These are phyloP conservation scores for Gisinianus flammeolus DNA, from an alignment of 2,888 invertebrate species.

Conservation along the genomic window DNA sequence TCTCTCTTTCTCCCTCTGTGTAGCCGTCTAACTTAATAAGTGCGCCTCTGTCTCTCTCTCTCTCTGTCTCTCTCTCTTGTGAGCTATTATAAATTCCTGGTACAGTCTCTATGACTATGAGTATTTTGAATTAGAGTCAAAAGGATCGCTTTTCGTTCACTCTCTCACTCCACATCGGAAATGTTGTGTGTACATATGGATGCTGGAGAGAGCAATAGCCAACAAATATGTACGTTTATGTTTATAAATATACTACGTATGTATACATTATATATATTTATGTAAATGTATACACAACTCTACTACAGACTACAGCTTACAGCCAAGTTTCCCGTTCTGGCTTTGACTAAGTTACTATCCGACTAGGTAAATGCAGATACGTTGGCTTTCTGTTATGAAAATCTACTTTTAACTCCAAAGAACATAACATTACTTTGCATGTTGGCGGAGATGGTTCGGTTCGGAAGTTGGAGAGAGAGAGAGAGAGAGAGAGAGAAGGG, in stretches of 20 bases:
- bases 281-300: too few species aligned
- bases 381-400: background rate
- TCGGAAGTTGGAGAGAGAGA: too few species aligned
- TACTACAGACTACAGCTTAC: too few species aligned
- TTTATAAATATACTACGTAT: too few species aligned
- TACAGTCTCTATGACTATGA: background rate
- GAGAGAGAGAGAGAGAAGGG: background rate
- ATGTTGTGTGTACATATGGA: background rate
- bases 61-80: background rate
- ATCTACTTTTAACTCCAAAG: conserved; percentile 7
- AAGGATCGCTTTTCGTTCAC: background rate
- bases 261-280: too few species aligned
- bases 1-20: background rate
- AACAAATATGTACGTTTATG: too few species aligned
- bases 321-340: too few species aligned
- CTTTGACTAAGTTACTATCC: background rate
- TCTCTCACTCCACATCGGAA: background rate
- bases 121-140: conserved; percentile 7
- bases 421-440: conserved; percentile 6
- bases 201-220: background rate
- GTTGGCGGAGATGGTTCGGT: background rate
- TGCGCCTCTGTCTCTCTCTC: background rate
- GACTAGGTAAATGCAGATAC: background rate
- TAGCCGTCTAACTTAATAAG: conserved; percentile 27
- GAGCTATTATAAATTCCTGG: conserved; percentile 16